Base-by-base conservation (phyloP, 2,113 vertebrate species). In the Neoarius graeffei region DNA sequence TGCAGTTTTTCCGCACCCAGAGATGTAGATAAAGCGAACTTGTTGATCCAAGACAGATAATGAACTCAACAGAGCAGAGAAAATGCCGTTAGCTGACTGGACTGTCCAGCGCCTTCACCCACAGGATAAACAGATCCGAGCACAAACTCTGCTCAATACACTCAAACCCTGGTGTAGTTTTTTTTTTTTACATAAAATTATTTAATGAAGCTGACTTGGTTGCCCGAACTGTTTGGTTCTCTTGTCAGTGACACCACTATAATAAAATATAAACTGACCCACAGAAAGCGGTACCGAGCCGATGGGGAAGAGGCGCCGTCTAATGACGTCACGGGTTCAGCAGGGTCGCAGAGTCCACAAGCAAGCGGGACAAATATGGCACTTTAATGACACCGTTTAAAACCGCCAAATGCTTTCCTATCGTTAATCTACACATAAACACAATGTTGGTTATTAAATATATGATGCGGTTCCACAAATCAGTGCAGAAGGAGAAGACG, bases 271-370 rank as follows among this genome's bases (percentile, higher is more conserved):
- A 57, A 71, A 27, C 76, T 25, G 42, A 66, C 74, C 42, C 30
- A 74, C 19, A 67, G 67, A 87, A 62, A 76, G 59, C 69, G 25
- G 81, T 80, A 67, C 48, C 20, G 30, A 56, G 48, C 27, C 27
- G 76, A 86, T 60, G 7, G 91, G 93, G 94, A 94, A 94, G 90
- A 94, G 94, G 94, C 82, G 86, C 86, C n/a, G n/a, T 35, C 17
- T 35, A 27, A 84, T 88, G 87, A 88, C 87, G 87, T 88, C 82
- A 85, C 54, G 25, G 30, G 60, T 42, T 48, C 64, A 69, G 54
- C n/a, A 30, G 52, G 64, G 85, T 71, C 64, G 79, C 17, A 23
- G 76, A 42, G 19, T 52, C 42, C 17, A 80, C 5, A 57, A 30
- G 52, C 5, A 57, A 30, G 52, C 56, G 30, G 71, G 50, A 86